Evolutionary conservation across 2,797 vertebrate genomes (phyloP), one percentile per base, ranked within the genome.

Genomic region (Coluber constrictor): DNA sequence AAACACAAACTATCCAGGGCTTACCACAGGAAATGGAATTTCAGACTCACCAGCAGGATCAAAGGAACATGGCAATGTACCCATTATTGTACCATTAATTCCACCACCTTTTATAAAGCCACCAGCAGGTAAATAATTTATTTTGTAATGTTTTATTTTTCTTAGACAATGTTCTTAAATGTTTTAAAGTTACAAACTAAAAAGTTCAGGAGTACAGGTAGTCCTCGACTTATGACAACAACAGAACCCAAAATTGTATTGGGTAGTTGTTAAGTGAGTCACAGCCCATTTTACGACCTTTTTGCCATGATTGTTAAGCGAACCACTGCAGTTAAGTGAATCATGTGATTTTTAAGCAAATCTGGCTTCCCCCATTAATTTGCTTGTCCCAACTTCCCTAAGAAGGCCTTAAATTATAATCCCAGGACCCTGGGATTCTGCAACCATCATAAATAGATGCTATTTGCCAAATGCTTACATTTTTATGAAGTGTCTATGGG

Each of bases 101-200:
- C 99, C 99, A 55, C 99, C 99, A 54, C 99, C 99, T 95, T 98
- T 99, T 97, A 99, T 99, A 98, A 99, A 99, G 97, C 98, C 99
- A 97, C 98, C 99, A 97, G 98, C 99, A 99, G 99, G 99, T 99
- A 99, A 97, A 96, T 96, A 60, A 3, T 93, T 95, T 95, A 92
- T 93, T 51, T 95, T 47, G 32, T 92, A 94, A 43, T 7, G n/a
- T 66, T 94, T 91, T 86, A 88, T 92, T 63, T 27, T 90, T 93
- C 16, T 90, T 93, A 32, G 91, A 51, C 93, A 32, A 0, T 1
- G 86, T 0, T 56, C 92, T 32, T 83, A 91, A 92, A 93, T 86
- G 27, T n/a, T 91, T 89, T 86, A 86, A 88, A 83, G 20, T 95
- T 93, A 90, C 74, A 87, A 90, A 23, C 63, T 87, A 0, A 15